Evolutionary conservation across 2,113 vertebrate genomes (phyloP).

Genomic region (Chelonoidis abingdonii): DNA sequence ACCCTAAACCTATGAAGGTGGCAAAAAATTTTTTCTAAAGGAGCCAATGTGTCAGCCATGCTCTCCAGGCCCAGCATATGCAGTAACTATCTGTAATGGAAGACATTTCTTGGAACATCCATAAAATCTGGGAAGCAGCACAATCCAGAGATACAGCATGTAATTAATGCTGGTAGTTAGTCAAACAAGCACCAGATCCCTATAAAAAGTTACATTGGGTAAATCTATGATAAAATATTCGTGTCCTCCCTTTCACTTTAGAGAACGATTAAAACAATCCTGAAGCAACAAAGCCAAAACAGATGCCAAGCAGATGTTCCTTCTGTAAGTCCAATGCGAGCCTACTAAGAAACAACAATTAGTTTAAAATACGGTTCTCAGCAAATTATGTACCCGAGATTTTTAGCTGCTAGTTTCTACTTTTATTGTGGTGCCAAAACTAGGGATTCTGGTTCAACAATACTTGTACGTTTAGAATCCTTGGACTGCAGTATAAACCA

Average conservation of each 20-base stretch:
- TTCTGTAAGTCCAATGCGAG: not conserved
- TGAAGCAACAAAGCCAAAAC: constrained; percentile 11
- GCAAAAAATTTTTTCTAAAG: not conserved
- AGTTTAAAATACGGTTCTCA: constrained; percentile 53
- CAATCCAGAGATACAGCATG: not conserved
- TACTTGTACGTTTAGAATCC: not conserved
- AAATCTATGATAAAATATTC: constrained; percentile 33
- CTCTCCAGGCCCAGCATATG: not conserved
- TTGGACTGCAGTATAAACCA: constrained; percentile 1
- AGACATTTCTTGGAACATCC: not conserved
- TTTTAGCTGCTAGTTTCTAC: not conserved
- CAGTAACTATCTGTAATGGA: not conserved
- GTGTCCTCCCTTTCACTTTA: constrained; percentile 49
- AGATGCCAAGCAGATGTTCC: constrained; percentile 69
- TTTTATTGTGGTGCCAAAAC: constrained; percentile 9
- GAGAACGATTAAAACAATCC: constrained; percentile 40
- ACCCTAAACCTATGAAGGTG: not conserved
- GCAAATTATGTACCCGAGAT: constrained; percentile 46
- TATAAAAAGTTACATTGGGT: constrained; percentile 52
- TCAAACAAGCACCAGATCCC: constrained; percentile 37
- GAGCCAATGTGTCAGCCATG: not conserved
- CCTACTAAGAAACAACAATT: constrained; percentile 48
- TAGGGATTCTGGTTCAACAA: constrained; percentile 22
- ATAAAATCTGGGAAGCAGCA: not conserved
- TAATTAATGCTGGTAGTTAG: not conserved